These are phyloP conservation scores for Apteryx mantelli DNA, from an alignment of 2,113 vertebrate genomes.

Conservation along the genomic window DNA sequence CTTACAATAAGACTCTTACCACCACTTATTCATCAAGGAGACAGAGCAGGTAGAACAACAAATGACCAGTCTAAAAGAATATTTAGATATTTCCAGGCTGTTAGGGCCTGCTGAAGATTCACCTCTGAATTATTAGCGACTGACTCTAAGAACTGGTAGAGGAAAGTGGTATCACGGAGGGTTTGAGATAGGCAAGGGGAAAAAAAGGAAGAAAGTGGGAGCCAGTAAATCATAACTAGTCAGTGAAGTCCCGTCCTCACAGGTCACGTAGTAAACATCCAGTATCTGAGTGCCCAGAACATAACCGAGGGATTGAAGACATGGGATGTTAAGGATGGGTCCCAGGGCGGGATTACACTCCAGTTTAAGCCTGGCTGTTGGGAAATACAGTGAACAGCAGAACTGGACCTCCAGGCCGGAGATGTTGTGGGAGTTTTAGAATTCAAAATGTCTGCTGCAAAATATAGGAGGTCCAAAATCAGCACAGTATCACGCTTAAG, in stretches of 20 bases:
- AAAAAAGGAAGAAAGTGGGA: neutral
- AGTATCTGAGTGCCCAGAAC: neutral
- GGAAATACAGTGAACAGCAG: neutral
- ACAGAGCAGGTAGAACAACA: neutral
- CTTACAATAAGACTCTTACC: neutral
- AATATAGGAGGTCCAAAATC: neutral
- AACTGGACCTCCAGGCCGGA: neutral
- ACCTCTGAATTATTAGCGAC: neutral
- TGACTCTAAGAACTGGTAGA: neutral
- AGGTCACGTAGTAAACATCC: neutral
- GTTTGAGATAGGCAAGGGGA: neutral
- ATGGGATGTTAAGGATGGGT: neutral
- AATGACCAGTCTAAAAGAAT: neutral
- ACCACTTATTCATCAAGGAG: neutral
- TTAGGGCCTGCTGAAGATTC: neutral
- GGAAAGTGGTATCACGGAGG: neutral
- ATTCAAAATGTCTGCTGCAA: neutral
- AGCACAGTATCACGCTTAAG: neutral
- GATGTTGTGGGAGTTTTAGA: neutral
- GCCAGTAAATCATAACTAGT: neutral
- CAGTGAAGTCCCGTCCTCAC: neutral
- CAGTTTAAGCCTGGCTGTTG: neutral
- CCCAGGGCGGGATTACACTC: neutral
- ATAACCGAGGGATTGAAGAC: neutral
- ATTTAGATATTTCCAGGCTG: neutral